Evolutionary conservation across 2,888 invertebrate genomes (phyloP), one percentile per base, ranked within the genome.

Genomic region (Cylloceria caligata): DNA sequence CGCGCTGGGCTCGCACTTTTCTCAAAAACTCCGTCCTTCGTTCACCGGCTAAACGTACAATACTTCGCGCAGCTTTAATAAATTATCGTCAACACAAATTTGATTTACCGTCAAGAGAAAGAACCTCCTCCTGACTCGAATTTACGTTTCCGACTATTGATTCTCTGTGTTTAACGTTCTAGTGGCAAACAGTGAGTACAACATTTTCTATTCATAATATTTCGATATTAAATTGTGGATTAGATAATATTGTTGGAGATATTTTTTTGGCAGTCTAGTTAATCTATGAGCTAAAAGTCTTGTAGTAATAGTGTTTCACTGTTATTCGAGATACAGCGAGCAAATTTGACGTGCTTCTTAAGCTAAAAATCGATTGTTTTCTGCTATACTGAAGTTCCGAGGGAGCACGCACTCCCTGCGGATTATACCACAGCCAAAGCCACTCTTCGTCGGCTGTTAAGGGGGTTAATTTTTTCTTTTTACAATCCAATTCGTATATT

Each of bases 281-380:
- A 30, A 16, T 42, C 27, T 4, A 3, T 47, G 16, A n/a, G n/a
- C n/a, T n/a, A n/a, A n/a, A n/a, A n/a, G n/a, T n/a, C n/a, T n/a
- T 36, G 9, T 36, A 21, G 62, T 11, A 13, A 57, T 30, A 3
- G 27, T 16, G 16, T 57, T 13, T 27, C 30, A 13, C 27, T 30
- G 47, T 16, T 30, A 16, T 36, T 60, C 6, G 39, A 27, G 13
- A 30, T 42, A 24, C 16, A 19, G 36, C 45, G 27, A 52, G 52
- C 36, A 34, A 67, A 57, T 68, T 68, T 72, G 34, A 27, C 30
- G 60, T 34, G 45, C 67, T 67, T 71, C 57, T 68, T 72, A 60
- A 79, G 69, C 75, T 30, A 24, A 72, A 79, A 79, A 82, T 82
- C 82, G 82, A 82, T 82, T 72, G 65, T 78, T 82, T 62, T 71